phyloP scores from a whole-genome alignment of 1,140 invertebrate species.

The Brachionus paranguensis region DNA sequence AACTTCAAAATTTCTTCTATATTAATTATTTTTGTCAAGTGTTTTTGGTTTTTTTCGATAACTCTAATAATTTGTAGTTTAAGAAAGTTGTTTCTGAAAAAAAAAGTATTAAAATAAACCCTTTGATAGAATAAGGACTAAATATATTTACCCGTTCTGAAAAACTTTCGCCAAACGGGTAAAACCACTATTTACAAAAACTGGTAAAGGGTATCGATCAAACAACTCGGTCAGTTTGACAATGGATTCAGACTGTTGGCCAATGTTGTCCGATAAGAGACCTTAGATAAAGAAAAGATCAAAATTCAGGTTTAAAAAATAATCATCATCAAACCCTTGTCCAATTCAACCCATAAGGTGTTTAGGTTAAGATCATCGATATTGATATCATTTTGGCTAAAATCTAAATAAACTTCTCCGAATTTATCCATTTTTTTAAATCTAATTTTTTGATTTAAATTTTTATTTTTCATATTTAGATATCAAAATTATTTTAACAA shows the following conservation, averaged over 20 bases:
- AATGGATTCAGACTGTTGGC: constrained; percentile 35
- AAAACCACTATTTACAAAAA: constrained; percentile 36
- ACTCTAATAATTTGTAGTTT: constrained; percentile 37
- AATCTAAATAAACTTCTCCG: constrained; percentile 37
- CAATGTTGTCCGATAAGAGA: constrained; percentile 35
- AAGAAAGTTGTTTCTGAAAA: constrained; percentile 33
- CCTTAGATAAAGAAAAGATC: neutral
- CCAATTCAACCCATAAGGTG: constrained; percentile 30
- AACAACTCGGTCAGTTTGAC: constrained; percentile 30
- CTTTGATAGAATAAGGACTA: neutral
- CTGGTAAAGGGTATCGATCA: constrained; percentile 23
- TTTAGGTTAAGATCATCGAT: constrained; percentile 32
- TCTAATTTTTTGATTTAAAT: neutral
- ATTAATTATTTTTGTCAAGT: constrained; percentile 22
- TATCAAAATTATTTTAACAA: neutral
- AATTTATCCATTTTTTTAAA: constrained; percentile 27
- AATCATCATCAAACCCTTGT: neutral
- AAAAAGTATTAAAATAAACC: neutral
- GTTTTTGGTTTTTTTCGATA: constrained; percentile 33
- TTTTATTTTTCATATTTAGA: neutral
- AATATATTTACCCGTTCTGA: constrained; percentile 18
- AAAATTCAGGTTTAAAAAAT: neutral
- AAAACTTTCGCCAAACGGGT: constrained; percentile 10
- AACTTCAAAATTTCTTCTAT: constrained; percentile 26
- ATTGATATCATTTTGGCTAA: constrained; percentile 28